phyloP scores from a whole-genome alignment of 1,140 invertebrate genomes.

The Mycetomoellerius zeteki region DNA sequence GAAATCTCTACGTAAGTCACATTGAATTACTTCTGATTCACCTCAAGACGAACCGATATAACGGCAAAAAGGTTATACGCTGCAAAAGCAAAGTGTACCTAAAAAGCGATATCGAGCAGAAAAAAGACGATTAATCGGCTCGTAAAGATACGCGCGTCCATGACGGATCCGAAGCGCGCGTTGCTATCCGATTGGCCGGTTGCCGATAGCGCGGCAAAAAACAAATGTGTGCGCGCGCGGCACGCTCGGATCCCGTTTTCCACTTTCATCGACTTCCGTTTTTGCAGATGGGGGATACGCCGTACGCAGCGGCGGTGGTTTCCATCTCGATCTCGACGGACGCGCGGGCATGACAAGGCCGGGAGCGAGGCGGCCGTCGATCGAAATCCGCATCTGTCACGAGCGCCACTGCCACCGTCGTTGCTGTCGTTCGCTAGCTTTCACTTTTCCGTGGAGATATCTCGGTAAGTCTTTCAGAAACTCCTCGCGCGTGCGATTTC shows the following conservation, averaged over 20 bases:
- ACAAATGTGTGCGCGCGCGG: neutral
- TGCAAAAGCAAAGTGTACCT: neutral
- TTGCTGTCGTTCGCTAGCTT: conserved; percentile 15
- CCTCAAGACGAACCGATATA: neutral
- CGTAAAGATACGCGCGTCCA: neutral
- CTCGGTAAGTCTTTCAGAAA: conserved; percentile 20
- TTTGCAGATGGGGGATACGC: conserved; percentile 21
- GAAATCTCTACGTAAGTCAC: neutral
- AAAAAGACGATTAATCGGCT: neutral
- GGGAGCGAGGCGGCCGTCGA: neutral
- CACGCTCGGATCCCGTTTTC: conserved; percentile 30
- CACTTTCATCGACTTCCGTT: conserved; percentile 69
- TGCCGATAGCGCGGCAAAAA: conserved; percentile 24
- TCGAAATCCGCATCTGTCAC: conserved; percentile 10
- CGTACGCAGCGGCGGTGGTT: neutral
- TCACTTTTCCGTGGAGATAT: conserved; percentile 46
- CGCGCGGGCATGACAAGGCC: conserved; percentile 34
- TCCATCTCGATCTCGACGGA: conserved; percentile 16
- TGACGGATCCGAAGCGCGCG: neutral
- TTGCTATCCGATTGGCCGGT: neutral
- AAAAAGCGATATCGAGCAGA: conserved; percentile 5
- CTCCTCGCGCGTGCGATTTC: neutral
- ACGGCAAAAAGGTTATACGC: neutral
- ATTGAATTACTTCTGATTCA: neutral
- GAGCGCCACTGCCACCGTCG: neutral